Conservation (phyloP, 2,888 invertebrate genomes). For the Lumbricus terrestris region DNA sequence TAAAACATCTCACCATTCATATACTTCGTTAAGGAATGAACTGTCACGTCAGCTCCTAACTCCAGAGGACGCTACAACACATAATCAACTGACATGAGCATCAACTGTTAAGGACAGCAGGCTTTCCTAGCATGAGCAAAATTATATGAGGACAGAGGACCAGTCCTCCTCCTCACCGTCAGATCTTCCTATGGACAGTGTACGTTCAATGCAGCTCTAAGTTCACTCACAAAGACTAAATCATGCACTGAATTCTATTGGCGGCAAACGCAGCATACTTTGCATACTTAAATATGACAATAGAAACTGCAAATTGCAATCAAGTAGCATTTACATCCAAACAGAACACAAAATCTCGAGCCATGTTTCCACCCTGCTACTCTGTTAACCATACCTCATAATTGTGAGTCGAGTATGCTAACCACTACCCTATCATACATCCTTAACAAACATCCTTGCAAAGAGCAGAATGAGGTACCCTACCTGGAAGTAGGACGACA, state of each 20-base stretch:
- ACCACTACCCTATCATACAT: not conserved
- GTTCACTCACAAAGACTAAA: not conserved
- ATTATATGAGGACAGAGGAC: not conserved
- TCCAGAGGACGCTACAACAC: conserved; percentile 74
- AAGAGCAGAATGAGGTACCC: not conserved
- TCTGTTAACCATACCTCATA: too few species aligned
- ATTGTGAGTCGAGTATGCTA: too few species aligned
- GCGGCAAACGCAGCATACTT: not conserved
- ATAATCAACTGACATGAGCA: not conserved
- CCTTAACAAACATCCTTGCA: not conserved
- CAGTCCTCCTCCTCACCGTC: too few species aligned
- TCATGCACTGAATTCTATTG: not conserved
- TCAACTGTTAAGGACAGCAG: not conserved
- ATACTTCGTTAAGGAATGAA: conserved; percentile 93
- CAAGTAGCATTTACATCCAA: not conserved
- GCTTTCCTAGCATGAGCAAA: not conserved
- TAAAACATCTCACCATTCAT: conserved; percentile 73
- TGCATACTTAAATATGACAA: not conserved
- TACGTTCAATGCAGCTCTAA: not conserved
- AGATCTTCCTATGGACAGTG: not conserved
- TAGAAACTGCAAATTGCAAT: not conserved
- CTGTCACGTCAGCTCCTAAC: conserved; percentile 84
- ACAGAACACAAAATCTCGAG: not conserved
- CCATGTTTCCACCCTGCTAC: not conserved
- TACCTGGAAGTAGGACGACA: conserved; percentile 81